phyloP scores from a whole-genome alignment of 2,888 invertebrate species.

The Rhamnusium bicolor region DNA sequence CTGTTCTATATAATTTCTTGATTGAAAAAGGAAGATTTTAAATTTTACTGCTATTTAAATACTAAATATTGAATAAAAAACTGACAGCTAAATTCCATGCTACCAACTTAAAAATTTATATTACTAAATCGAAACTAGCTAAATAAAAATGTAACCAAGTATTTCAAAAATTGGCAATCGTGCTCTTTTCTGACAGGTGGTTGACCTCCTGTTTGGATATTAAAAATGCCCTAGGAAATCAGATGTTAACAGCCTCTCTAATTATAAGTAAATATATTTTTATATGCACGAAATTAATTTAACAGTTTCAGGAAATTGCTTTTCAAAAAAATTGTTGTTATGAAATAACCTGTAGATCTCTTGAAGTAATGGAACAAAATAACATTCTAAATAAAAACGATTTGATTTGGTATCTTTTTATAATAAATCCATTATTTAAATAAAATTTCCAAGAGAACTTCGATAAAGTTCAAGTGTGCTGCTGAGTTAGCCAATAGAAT shows the following conservation, averaged over 20 bases:
- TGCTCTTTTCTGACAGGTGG: neutral
- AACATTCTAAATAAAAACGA: conserved; percentile 7
- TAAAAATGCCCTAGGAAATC: neutral
- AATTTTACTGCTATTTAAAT: too few species aligned
- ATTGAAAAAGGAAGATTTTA: too few species aligned
- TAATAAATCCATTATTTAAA: conserved; percentile 9
- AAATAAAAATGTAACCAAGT: too few species aligned
- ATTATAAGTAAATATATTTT: neutral
- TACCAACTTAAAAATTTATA: too few species aligned
- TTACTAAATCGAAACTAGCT: too few species aligned
- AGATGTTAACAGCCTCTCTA: neutral
- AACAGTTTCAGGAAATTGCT: neutral
- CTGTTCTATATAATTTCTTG: too few species aligned
- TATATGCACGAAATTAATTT: neutral
- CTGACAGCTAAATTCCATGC: too few species aligned
- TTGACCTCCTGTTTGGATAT: neutral
- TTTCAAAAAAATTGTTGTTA: neutral
- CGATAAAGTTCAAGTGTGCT: neutral
- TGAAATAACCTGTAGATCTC: neutral
- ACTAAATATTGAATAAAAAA: too few species aligned
- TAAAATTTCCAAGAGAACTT: conserved; percentile 12
- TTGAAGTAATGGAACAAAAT: neutral
- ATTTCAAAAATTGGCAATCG: too few species aligned
- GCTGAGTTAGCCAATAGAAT: neutral
- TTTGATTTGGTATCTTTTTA: conserved; percentile 20